These are phyloP conservation scores for Lethrus apterus DNA, from an alignment of 1,140 invertebrate species.

Conservation along the genomic window DNA sequence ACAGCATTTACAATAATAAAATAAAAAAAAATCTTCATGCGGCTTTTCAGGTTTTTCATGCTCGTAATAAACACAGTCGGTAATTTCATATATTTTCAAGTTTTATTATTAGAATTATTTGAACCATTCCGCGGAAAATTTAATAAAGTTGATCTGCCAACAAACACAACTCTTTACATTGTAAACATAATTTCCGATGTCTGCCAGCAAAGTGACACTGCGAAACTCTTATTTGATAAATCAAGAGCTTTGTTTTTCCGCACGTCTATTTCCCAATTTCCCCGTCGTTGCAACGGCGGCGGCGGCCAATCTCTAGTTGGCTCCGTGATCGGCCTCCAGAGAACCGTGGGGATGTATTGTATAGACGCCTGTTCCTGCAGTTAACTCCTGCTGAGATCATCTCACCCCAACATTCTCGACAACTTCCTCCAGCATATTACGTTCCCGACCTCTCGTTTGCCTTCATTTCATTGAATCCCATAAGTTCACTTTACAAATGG, in stretches of 20 bases:
- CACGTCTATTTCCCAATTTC: conserved; percentile 31
- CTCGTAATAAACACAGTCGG: too few relatives aligned
- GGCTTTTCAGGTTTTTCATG: too few relatives aligned
- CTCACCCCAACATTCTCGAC: conserved; percentile 5
- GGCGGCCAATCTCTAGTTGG: conserved; percentile 26
- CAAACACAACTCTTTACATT: conserved; percentile 15
- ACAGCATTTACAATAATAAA: too few relatives aligned
- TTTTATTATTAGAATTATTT: conserved; percentile 13
- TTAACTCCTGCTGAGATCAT: conserved; percentile 11
- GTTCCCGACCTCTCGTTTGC: too few relatives aligned
- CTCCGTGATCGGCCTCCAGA: conserved; percentile 31
- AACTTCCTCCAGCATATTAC: conserved; percentile 16
- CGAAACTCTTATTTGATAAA: conserved; percentile 29
- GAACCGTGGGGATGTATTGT: conserved; percentile 24
- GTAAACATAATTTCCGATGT: conserved; percentile 29
- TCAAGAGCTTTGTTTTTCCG: conserved; percentile 33
- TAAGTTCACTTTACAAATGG: too few relatives aligned
- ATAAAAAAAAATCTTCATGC: too few relatives aligned
- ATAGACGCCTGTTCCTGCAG: conserved; percentile 8
- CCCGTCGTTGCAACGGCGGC: conserved; percentile 23
- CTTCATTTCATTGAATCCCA: too few relatives aligned
- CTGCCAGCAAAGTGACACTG: conserved; percentile 26
- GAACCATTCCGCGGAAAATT: conserved; percentile 14
- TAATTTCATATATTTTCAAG: too few relatives aligned
- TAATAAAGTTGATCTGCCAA: conserved; percentile 8